phyloP scores from a whole-genome alignment of 2,113 vertebrate genomes.

The Coracopsis vasa region DNA sequence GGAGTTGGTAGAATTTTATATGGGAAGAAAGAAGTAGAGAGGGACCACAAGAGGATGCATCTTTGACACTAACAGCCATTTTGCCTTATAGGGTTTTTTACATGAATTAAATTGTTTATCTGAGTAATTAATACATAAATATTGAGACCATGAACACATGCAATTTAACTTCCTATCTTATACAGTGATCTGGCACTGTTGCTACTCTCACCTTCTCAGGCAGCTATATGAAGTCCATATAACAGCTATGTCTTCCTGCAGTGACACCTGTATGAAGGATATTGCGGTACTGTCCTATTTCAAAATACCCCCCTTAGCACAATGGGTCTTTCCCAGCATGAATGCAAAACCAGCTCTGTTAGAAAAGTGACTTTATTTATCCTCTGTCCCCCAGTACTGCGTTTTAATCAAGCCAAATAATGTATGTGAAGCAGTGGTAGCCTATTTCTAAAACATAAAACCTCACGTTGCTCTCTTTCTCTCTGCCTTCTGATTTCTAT shows the following conservation, averaged over 20 bases:
- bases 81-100: neutral
- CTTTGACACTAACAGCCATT: constrained; percentile 1
- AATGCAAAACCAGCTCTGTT: neutral
- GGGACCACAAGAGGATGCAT: neutral
- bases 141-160: neutral
- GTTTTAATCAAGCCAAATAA: neutral
- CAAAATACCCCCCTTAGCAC: neutral
- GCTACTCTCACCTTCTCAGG: neutral
- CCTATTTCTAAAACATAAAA: neutral
- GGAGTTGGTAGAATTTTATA: neutral
- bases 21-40: neutral
- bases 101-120: neutral
- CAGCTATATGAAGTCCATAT: neutral
- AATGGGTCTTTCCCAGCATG: neutral
- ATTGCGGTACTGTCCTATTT: neutral
- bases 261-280: neutral
- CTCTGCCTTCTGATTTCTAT: neutral
- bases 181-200: neutral
- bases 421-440: neutral
- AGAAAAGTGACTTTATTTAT: neutral
- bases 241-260: neutral
- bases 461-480: neutral
- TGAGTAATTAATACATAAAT: constrained; percentile 3
- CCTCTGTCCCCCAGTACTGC: neutral
- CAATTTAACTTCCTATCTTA: neutral